Evolutionary conservation across 1,140 invertebrate genomes (phyloP).

Genomic region (Tyrophagus putrescentiae): DNA sequence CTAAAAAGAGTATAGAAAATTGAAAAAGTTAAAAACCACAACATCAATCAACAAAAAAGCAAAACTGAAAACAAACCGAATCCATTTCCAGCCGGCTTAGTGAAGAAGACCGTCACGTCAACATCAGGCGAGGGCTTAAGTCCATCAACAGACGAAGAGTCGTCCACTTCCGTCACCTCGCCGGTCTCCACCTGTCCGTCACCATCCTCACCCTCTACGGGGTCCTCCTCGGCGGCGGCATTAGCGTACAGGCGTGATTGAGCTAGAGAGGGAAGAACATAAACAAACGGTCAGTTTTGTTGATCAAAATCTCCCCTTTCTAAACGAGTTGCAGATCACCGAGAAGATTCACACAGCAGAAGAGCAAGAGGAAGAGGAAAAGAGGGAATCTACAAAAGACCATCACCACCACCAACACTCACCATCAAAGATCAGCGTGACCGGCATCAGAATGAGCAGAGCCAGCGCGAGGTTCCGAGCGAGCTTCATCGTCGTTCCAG

Average conservation of each 20-base stretch:
- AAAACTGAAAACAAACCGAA: conserved; percentile 34
- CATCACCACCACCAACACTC: too few relatives aligned
- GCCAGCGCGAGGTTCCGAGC: not conserved
- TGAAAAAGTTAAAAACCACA: not conserved
- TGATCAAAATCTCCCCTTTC: not conserved
- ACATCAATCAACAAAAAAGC: not conserved
- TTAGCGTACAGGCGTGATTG: not conserved
- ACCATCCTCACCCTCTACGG: conserved; percentile 18
- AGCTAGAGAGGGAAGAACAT: not conserved
- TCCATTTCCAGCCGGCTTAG: conserved; percentile 52
- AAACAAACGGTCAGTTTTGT: not conserved
- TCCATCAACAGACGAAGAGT: conserved; percentile 33
- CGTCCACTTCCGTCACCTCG: conserved; percentile 38
- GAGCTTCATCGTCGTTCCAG: not conserved
- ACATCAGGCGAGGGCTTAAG: conserved; percentile 67
- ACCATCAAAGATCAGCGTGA: not conserved
- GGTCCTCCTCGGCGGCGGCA: conserved; percentile 5
- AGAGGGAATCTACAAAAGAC: not conserved
- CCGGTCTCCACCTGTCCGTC: conserved; percentile 14
- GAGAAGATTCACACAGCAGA: not conserved
- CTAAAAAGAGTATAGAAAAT: conserved; percentile 32
- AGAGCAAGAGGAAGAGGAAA: not conserved
- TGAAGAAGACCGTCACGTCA: conserved; percentile 80
- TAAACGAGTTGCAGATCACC: not conserved
- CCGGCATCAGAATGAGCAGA: not conserved